A percentile compares a stretch with the other conserved stretches of the same genome.
phyloP scores from a whole-genome alignment of 2,113 vertebrate genomes.

The Craseonycteris thonglongyai region DNA sequence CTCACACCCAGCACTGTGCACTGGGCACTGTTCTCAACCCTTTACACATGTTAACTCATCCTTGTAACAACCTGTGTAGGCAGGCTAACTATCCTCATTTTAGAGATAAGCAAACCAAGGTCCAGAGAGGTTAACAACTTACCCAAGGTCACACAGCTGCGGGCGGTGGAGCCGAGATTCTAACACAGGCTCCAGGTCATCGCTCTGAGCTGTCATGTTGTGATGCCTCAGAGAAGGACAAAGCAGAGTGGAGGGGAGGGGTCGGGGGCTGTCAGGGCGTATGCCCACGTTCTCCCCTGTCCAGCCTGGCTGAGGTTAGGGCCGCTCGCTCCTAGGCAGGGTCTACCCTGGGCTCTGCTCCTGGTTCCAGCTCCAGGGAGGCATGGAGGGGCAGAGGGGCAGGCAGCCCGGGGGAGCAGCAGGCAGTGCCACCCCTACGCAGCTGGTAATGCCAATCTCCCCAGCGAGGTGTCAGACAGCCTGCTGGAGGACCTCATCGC shows the following conservation, averaged over 20 bases:
- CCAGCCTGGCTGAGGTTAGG: not conserved
- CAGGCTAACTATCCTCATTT: not conserved
- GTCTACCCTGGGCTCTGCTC: not conserved
- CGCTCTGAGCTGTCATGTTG: not conserved
- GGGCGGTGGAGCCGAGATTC: not conserved
- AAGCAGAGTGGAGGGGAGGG: not conserved
- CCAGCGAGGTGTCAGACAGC: slow-evolving; percentile 87
- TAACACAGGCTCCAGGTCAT: not conserved
- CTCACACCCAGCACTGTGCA: not conserved
- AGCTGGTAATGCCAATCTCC: not conserved
- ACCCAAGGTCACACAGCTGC: not conserved
- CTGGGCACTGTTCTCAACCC: not conserved
- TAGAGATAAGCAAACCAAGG: not conserved
- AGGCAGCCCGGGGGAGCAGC: not conserved
- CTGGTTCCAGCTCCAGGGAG: not conserved
- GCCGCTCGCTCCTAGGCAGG: not conserved
- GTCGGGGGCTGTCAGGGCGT: not conserved
- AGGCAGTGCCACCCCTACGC: not conserved
- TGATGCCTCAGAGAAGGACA: not conserved
- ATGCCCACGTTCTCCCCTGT: not conserved
- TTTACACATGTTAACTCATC: not conserved
- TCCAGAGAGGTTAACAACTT: not conserved
- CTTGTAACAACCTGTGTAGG: not conserved
- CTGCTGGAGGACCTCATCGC: slow-evolving; percentile 91
- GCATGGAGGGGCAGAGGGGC: not conserved